Percentiles rank a stretch among this genome's conserved stretches.
phyloP scores from a whole-genome alignment of 2,113 vertebrate genomes.

The Cyrtonyx montezumae region DNA sequence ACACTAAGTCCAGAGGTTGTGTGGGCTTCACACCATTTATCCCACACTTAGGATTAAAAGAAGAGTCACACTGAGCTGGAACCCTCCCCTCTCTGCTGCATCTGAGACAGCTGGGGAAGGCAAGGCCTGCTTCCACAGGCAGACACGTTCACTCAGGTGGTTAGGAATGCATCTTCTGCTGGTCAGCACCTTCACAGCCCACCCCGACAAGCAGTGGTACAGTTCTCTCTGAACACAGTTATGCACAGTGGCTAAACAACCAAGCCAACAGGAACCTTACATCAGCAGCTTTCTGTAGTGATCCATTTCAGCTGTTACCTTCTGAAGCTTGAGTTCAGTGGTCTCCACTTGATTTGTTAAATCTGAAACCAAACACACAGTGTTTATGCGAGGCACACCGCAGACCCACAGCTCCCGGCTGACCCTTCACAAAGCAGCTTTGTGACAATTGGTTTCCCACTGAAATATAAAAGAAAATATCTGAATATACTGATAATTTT shows the following conservation, averaged over 20 bases:
- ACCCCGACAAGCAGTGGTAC: not conserved
- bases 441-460: not conserved
- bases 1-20: accelerated
- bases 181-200: not conserved
- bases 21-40: not conserved
- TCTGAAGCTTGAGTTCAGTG: slow-evolving; percentile 78
- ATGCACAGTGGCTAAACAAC: not conserved
- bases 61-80: not conserved
- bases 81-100: not conserved
- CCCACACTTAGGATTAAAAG: not conserved
- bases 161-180: not conserved
- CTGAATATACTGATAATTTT: not conserved
- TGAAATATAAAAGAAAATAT: not conserved
- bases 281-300: slow-evolving; percentile 77
- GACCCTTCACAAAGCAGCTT: not conserved
- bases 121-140: not conserved
- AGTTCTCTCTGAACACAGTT: not conserved
- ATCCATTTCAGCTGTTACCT: slow-evolving; percentile 75
- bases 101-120: not conserved
- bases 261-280: slow-evolving; percentile 74
- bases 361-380: slow-evolving; percentile 75
- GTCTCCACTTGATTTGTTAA: slow-evolving; percentile 79
- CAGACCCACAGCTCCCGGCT: not conserved
- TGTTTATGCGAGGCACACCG: not conserved
- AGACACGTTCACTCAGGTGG: not conserved